A percentile compares a stretch with the other conserved stretches of the same genome.
These are phyloP conservation scores for Bradypodion ventrale DNA, from an alignment of 2,797 vertebrate species.

Conservation along the genomic window DNA sequence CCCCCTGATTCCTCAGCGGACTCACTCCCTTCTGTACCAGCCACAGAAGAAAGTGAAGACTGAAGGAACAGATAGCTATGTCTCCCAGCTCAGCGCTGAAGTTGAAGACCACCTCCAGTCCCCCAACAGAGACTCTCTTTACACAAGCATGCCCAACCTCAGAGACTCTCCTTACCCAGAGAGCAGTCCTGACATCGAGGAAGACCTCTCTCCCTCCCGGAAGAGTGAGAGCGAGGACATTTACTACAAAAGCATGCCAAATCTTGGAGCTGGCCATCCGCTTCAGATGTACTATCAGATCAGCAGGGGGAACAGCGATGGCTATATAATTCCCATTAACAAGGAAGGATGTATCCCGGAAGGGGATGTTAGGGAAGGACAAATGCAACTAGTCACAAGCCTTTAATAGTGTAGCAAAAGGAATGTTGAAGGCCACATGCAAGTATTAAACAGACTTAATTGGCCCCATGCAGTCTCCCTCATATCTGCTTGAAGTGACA, in stretches of 20 bases:
- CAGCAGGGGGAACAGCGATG: slow-evolving; percentile 93
- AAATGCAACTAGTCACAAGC: slow-evolving; percentile 99
- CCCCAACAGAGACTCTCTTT: slow-evolving; percentile 98
- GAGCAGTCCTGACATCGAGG: slow-evolving; percentile 89
- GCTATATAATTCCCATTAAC: slow-evolving; percentile 94
- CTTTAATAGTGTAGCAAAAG: slow-evolving; percentile 89
- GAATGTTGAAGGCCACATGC: slow-evolving; percentile 77
- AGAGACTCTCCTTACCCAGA: slow-evolving; percentile 94
- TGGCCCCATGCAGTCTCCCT: slow-evolving; percentile 69
- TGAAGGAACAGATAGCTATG: slow-evolving; percentile 87
- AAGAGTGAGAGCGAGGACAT: slow-evolving; percentile 93
- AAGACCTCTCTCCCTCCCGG: slow-evolving; percentile 94
- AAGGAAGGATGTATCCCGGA: slow-evolving; percentile 94
- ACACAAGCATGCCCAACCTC: slow-evolving; percentile 98
- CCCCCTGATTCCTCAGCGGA: slow-evolving; percentile 96
- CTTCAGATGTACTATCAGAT: slow-evolving; percentile 98
- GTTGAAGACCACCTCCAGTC: slow-evolving; percentile 90
- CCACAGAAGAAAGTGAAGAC: slow-evolving; percentile 95
- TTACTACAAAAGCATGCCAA: slow-evolving; percentile 99
- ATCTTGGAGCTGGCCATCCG: slow-evolving; percentile 91
- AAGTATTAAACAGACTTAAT: slow-evolving; percentile 75
- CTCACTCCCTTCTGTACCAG: slow-evolving; percentile 99
- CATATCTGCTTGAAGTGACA: slow-evolving; percentile 74
- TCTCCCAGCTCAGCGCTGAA: slow-evolving; percentile 87
- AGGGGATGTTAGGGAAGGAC: slow-evolving; percentile 97